Base-by-base conservation (phyloP, 1,140 invertebrate species). In the Octopus sinensis region DNA sequence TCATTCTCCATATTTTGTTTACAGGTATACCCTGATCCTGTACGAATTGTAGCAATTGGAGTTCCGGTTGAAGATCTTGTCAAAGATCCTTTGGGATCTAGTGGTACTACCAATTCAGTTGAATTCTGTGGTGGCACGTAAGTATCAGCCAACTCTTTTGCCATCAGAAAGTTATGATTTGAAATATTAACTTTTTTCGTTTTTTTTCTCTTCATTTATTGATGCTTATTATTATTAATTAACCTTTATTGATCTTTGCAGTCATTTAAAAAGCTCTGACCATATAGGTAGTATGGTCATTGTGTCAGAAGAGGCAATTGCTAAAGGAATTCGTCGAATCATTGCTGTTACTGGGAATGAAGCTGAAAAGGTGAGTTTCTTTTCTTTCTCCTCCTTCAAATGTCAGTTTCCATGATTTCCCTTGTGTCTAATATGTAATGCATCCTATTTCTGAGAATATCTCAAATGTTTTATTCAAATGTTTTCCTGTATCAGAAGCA, bases 101-200 rank as follows among this genome's bases (percentile, higher is more conserved):
- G 92, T 75, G 97, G 95, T 6, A 92, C 93, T 76, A 91, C 94
- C 78, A 98, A 97, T 3, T 98, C 98, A 51, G 95, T 99, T n/a
- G 98, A 99, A 92, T 99, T 99, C 92, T 99, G 98, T 92, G 98
- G 98, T 83, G 98, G 98, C 87, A 99, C 98, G 93, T 94, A 89
- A 92, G 91, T 89, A 53, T 4, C 2, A 68, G 1, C n/a, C n/a
- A 51, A 52, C 17, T 6, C 17, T 77, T 73, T n/a, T 73, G 30
- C 6, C 6, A 23, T 10, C 17, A 73, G 17, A 13, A 17, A n/a
- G 17, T 73, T 17, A 23, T n/a, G 17, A 23, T 13, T 17, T 23
- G 9, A 9, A 9, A 10, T 17, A 9, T 23, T 17, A 6, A 6
- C 13, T 73, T 6, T 6, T 73, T 9, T 73, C 5, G 4, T 73